Percentiles rank a stretch among this genome's conserved stretches.
Evolutionary conservation across 2,113 vertebrate genomes (phyloP).

Genomic region (Myotis davidii): DNA sequence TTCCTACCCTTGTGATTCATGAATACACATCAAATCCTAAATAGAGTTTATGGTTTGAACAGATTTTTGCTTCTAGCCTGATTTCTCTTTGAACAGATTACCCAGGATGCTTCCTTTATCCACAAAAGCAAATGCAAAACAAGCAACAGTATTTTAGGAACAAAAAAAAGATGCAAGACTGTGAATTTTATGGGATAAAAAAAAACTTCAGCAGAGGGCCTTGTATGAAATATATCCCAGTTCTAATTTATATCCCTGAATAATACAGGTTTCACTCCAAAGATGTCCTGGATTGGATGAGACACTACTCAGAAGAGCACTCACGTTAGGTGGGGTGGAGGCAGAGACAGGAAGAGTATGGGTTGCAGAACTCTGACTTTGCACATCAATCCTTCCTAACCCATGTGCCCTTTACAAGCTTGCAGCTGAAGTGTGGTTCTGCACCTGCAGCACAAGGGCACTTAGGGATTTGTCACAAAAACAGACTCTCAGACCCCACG

Average conservation of each 20-base stretch:
- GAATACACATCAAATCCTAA: constrained; percentile 60
- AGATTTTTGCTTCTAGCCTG: constrained; percentile 47
- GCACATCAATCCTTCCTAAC: not conserved
- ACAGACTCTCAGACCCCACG: not conserved
- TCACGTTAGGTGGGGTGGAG: too few species aligned
- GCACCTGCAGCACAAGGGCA: not conserved
- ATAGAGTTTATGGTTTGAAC: constrained; percentile 49
- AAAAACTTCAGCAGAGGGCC: not conserved
- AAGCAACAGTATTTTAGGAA: constrained; percentile 41
- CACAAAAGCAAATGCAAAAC: constrained; percentile 29
- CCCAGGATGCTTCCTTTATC: constrained; percentile 20
- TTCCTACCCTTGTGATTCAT: constrained; percentile 52
- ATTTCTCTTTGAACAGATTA: constrained; percentile 12
- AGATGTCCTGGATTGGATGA: not conserved
- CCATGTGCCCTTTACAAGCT: not conserved
- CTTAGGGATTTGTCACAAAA: not conserved
- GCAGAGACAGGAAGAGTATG: not conserved
- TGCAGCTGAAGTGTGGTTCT: not conserved
- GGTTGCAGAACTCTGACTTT: not conserved
- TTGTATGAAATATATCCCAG: not conserved
- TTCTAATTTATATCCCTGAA: not conserved
- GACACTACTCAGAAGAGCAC: not conserved
- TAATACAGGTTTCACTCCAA: not conserved
- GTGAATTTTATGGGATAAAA: not conserved
- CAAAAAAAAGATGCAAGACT: not conserved